Conservation (phyloP, 2,888 invertebrate genomes). For the Gonocerus acuteangulatus region DNA sequence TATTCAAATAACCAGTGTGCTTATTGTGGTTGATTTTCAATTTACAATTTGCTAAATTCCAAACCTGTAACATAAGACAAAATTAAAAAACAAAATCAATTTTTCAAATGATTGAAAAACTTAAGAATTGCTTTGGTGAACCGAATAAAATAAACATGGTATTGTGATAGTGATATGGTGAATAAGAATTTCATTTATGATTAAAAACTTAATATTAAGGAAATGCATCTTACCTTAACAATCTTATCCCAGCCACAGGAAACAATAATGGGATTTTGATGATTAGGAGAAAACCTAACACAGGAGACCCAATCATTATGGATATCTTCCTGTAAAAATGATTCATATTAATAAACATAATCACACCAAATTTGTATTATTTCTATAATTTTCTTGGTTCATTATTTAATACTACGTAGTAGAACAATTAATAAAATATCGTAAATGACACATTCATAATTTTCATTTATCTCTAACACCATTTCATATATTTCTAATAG, state of each 20-base stretch:
- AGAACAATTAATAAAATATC: not conserved
- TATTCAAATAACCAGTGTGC: constrained; percentile 94
- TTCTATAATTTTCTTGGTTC: not conserved
- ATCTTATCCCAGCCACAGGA: constrained; percentile 98
- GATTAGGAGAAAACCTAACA: constrained; percentile 96
- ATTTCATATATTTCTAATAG: too few relatives aligned
- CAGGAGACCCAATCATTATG: constrained; percentile 99
- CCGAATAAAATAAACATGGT: not conserved
- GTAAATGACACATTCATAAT: too few relatives aligned
- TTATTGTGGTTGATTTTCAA: constrained; percentile 97
- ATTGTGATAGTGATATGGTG: too few relatives aligned
- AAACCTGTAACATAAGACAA: constrained; percentile 55
- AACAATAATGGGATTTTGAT: constrained; percentile 96
- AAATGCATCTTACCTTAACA: constrained; percentile 89
- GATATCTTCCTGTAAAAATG: constrained; percentile 63
- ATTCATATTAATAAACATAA: not conserved
- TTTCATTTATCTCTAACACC: too few relatives aligned
- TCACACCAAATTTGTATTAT: too few relatives aligned
- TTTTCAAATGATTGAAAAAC: not conserved
- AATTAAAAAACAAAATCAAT: not conserved
- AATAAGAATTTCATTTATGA: too few relatives aligned
- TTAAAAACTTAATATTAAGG: too few relatives aligned
- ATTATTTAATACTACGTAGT: not conserved
- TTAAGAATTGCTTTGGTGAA: not conserved
- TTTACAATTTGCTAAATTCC: constrained; percentile 98